Conservation (phyloP, 2,797 vertebrate genomes). For the Balearica regulorum region DNA sequence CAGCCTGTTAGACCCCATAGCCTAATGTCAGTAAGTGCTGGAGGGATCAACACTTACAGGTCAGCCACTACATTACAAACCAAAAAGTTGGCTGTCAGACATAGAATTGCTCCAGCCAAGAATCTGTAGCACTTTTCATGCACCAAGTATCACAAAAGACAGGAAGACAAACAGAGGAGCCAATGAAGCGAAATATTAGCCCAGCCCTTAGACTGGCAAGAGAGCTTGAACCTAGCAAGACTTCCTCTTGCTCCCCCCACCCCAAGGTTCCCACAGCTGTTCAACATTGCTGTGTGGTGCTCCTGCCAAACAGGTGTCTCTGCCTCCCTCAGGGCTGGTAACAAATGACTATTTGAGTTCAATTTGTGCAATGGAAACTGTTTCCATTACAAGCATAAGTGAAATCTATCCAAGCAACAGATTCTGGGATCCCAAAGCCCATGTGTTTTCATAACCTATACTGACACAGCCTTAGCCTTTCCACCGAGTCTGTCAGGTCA, state of each 20-base stretch:
- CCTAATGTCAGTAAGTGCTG: not conserved
- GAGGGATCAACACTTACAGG: not conserved
- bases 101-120: not conserved
- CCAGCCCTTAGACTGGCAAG: not conserved
- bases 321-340: not conserved
- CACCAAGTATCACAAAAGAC: not conserved
- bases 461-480: not conserved
- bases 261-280: not conserved
- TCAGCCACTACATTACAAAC: not conserved
- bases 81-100: not conserved
- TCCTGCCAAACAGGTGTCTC: conserved; percentile 48
- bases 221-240: not conserved
- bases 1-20: not conserved
- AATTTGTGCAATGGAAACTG: conserved; percentile 16
- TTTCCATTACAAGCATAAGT: conserved; percentile 9
- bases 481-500: not conserved
- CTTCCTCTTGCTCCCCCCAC: not conserved
- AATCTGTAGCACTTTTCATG: not conserved
- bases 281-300: not conserved
- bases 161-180: not conserved
- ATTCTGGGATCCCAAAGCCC: not conserved
- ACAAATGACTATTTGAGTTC: not conserved
- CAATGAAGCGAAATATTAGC: not conserved
- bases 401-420: not conserved
- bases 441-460: not conserved